Base-by-base conservation (phyloP, 2,888 invertebrate genomes). In the Dynastes tityus region DNA sequence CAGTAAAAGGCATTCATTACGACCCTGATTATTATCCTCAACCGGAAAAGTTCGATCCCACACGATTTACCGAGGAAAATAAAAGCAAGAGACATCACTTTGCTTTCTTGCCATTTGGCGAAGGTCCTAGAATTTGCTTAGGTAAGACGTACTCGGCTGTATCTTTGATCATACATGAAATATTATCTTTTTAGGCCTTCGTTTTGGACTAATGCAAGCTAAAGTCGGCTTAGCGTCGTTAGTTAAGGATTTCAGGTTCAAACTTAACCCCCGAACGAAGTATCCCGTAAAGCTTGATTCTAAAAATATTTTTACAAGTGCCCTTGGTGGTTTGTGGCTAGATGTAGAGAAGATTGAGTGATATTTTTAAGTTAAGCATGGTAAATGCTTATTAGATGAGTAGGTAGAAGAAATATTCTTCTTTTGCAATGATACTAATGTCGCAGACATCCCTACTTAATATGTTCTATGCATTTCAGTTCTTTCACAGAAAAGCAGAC, bases 1-100 rank as follows among this genome's bases (percentile, higher is more conserved):
- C 92, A 2, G 89, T 91, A 77, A 90, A 90, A 82, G 91, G 90
- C 0, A 84, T 93, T 65, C 93, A 92, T 80, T 89, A 90, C 80
- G 92, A 92, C 85, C 89, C 91, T 0, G 88, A 90, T 78, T 90
- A 90, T 85, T 92, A 89, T 83, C 90, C 91, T 0, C 87, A 91
- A 49, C 92, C 92, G 0, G 90, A 91, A 53, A 83, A 81, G 45
- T 93, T 92, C 83, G 88, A 91, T 84, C 93, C 92, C 0, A 90
- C 92, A 78, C 87, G 92, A 81, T 92, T 92, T 84, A 87, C 86
- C 63, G 90, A 90, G 22, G 88, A 89, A 79, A 89, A 89, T 76
- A 89, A 87, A 80, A 85, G 85, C n/a, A 86, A 87, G 79, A 87
- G 90, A 29, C 88, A 88, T 80, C 89, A 90, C 37, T 90, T 89